Evolutionary conservation across 2,888 invertebrate genomes (phyloP), one percentile per base, ranked within the genome.

Genomic region (Serrognathus titanus): DNA sequence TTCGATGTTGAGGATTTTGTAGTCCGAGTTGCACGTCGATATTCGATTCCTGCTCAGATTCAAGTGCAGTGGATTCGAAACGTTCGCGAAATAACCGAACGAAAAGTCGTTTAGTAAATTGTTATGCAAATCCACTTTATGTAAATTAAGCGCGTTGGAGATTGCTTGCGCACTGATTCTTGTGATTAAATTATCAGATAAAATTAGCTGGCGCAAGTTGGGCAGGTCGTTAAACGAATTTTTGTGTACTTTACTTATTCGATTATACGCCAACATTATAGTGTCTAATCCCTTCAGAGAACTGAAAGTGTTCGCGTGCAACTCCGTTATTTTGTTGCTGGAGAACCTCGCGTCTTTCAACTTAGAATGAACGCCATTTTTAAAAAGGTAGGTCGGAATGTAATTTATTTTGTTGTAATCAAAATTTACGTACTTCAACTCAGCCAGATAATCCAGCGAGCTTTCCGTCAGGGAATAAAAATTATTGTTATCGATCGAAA

Each of bases 401-500:
- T 83, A 81, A 59, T 86, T 84, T 9, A 95, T 81, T 67, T 89
- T 85, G 77, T 95, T 95, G 53, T 90, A 92, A 71, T 93, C 93
- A 69, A 95, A 79, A 76, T 94, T 94, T 55, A 94, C 80, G 77
- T 93, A 93, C 71, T 88, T 88, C 24, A 92, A 73, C 69, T 85
- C 85, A 6, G 82, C 81, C 74, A 90, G 84, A 49, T 85, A 81
- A 58, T 85, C 84, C 40, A 92, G 82, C 5, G 90, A 86, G n/a
- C 87, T 84, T 41, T 87, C 81, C 53, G 86, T 84, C 11, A 93
- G 80, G 10, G 83, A 81, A 72, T 89, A 87, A 66, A 94, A 85
- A 72, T 92, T 90, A 71, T 94, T 94, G 77, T 93, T 92, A 75
- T 94, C 94, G 69, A 94, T 79, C 0, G 92, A 90, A 58, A 94